Base-by-base conservation (phyloP, 2,113 vertebrate genomes). In the Indicator maculatus region DNA sequence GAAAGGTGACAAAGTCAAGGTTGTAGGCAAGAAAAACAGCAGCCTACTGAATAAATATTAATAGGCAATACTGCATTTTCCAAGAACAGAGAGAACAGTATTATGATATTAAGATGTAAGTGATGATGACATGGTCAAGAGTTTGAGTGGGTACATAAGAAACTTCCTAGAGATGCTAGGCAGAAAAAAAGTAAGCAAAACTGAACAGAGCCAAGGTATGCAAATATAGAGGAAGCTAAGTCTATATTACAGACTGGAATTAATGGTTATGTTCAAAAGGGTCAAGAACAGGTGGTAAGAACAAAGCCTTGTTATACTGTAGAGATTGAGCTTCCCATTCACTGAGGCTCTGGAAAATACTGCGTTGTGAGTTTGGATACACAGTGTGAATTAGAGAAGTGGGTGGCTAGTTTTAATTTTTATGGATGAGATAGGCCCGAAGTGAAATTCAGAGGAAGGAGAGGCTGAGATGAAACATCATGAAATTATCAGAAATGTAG, bases 1-100 rank as follows among this genome's bases (percentile, higher is more conserved):
- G 67, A 88, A 82, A 63, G 36, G 31, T 87, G 74, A 89, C 55
- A 76, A 91, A 77, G 89, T 84, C 70, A 82, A 67, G 21, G 36
- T 65, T 91, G 59, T 73, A 87, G 89, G 81, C 65, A 78, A 81
- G 69, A 86, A 83, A 95, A 93, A 56, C 45, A 71, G 72, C 45
- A 86, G 36, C 19, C 31, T 60, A 14, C 73, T 78, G 53, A 93
- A 71, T 86, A 84, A 92, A 86, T 92, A 92, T 83, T 92, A 88
- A 74, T 84, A 86, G 38, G 11, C 5, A 86, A 75, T 53, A 44
- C 50, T 82, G 30, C 18, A 16, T 91, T 91, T 96, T 87, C n/a
- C 39, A 50, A 27, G 16, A 81, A 30, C 61, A 75, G 63, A 31
- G 39, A 73, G 30, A 91, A 50, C 27, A 73, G 28, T 55, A 66